Evolutionary conservation across 1,140 invertebrate species (phyloP), one percentile per base, ranked within the genome.

Genomic region (Armadillidium nasatum): DNA sequence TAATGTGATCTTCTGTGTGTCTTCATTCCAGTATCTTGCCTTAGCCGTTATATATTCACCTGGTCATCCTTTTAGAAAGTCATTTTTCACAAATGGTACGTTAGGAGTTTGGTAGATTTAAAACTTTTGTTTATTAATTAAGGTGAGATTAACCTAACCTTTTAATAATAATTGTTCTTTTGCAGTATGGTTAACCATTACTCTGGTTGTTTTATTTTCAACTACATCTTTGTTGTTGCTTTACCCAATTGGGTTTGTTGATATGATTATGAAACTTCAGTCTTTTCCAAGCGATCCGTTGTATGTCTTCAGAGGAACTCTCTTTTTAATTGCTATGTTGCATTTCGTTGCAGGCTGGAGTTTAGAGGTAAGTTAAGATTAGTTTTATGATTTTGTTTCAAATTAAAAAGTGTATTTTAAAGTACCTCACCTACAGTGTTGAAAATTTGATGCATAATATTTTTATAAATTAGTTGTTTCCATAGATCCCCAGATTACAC

Each of bases 1-100:
- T 76, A 85, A 85, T 50, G 83, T 84, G 9, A 83, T 90, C 33
- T 91, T 90, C 81, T 83, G 85, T n/a, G 83, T 88, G 0, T 89
- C 88, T 19, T 85, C 85, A 10, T 90, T 87, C 80, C 90, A 90
- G 83, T 90, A 91, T 82, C 86, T 90, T 19, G 86, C 86, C 43
- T 83, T 88, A 46, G 87, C 88, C 23, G 81, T 88, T 72, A 84
- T 86, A 23, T 89, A 87, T 82, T 88, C 88, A 1, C 87, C 87
- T 76, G 88, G 88, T 70, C 84, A 85, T 44, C 88, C 88, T 7
- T 88, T 87, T 81, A 82, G 88, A 43, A 85, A 87, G 79, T 84
- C 84, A 19, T 85, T 89, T 44, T 88, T 85, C 78, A 85, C 86
- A 15, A 89, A 89, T 82, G 81, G 73, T 74, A 15, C 13, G 22